These are phyloP conservation scores for Aythya baeri DNA, from an alignment of 2,113 vertebrate genomes.

Conservation along the genomic window DNA sequence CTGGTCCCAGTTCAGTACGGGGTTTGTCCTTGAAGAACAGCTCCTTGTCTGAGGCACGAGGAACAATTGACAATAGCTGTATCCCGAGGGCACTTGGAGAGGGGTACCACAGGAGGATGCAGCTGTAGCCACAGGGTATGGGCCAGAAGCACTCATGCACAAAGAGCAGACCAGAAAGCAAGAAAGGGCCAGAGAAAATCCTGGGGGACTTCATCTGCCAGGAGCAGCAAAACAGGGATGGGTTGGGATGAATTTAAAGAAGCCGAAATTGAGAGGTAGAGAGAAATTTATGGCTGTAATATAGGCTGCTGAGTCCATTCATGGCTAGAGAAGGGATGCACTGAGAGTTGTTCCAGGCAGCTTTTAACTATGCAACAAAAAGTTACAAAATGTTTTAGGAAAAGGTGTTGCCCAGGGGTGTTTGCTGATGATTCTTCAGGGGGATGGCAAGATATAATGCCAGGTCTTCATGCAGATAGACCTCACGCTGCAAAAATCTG, in stretches of 20 bases:
- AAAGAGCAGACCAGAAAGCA: not conserved
- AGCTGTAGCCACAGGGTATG: not conserved
- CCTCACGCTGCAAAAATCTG: constrained; percentile 34
- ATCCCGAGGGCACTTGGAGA: not conserved
- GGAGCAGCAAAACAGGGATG: not conserved
- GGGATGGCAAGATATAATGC: not conserved
- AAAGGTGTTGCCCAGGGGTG: not conserved
- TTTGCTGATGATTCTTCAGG: not conserved
- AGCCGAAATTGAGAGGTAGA: not conserved
- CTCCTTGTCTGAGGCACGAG: not conserved
- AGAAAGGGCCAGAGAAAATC: not conserved
- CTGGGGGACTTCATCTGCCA: not conserved
- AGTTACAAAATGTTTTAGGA: not conserved
- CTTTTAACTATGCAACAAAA: not conserved
- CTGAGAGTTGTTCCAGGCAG: not conserved
- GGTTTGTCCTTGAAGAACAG: constrained; percentile 25
- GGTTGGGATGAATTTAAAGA: not conserved
- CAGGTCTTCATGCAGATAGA: not conserved
- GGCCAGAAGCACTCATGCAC: not conserved
- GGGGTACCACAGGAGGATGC: not conserved
- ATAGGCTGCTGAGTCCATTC: not conserved
- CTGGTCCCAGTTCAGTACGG: not conserved
- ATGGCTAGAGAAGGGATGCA: not conserved
- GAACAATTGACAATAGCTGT: constrained; percentile 20
- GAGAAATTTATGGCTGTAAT: not conserved